Evolutionary conservation across 2,797 vertebrate species (phyloP), one percentile per base, ranked within the genome.

Genomic region (Cirrhinus molitorella): DNA sequence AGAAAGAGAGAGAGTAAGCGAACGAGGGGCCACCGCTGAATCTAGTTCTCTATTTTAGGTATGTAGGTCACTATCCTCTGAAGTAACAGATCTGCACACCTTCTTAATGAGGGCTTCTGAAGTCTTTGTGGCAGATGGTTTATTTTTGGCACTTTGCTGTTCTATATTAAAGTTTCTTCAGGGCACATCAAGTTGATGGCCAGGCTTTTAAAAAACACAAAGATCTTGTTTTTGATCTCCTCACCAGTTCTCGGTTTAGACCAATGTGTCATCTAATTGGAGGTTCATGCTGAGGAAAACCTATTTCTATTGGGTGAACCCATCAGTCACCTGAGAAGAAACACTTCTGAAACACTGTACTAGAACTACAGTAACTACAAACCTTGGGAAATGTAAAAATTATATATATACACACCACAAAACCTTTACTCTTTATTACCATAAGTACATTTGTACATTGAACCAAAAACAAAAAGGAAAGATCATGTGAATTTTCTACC

Each of bases 1-100:
- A 89, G 90, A 90, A 87, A 84, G 80, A 70, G 83, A 84, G 86
- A 1, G n/a, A 57, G 10, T 5, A 3, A 59, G 57, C 5, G 61
- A 85, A 82, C 84, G 73, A 85, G 78, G 89, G 84, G 87, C 87
- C 90, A 87, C 83, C 73, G 83, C 88, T 87, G 83, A 87, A 89
- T 91, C 89, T 90, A 88, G 89, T 88, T 91, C 89, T 92, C 89
- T 94, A 92, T 93, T 94, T 92, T 86, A 43, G 88, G 89, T 88
- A 93, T 93, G 86, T 94, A 90, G 94, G 93, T 91, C 94, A 94
- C 66, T 84, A 68, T 89, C 84, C 91, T 91, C 93, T 91, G 87
- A 91, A 93, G 89, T 87, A 87, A 89, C 83, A 87, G 88, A 88
- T 85, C 80, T 84, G 76, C 80, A 85, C 81, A 67, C 28, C 87